phyloP scores from a whole-genome alignment of 92 coral and sea anemone species.

The Plumapathes pennacea region DNA sequence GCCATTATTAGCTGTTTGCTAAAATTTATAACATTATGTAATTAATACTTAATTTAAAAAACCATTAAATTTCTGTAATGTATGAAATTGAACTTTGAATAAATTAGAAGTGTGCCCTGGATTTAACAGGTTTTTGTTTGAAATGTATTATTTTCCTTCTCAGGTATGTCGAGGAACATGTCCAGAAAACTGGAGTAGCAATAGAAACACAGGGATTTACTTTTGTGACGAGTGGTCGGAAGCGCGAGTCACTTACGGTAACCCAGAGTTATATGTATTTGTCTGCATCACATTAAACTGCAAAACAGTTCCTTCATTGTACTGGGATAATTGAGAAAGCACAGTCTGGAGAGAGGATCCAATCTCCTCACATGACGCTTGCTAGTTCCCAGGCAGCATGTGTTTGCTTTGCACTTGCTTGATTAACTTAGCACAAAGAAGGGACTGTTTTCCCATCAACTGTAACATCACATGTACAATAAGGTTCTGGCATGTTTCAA shows the following conservation, averaged over 20 bases:
- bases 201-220: conserved; percentile 99
- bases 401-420: neutral
- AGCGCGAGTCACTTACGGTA: conserved; percentile 92
- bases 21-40: no score
- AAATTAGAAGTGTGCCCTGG: no score
- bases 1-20: no score
- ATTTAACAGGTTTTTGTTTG: neutral
- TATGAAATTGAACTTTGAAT: no score
- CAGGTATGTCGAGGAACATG: conserved; percentile 97
- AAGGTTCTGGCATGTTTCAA: no score
- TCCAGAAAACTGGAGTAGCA: conserved; percentile 98
- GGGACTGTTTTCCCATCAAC: no score
- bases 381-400: neutral
- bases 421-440: no score
- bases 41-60: no score
- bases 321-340: neutral
- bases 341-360: no score
- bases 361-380: no score
- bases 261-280: neutral
- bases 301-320: neutral
- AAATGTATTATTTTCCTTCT: neutral
- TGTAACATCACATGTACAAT: no score
- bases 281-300: neutral
- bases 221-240: conserved; percentile 94
- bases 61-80: no score